Conservation (phyloP, 2,888 invertebrate species). For the Drosophila austrosaltans region DNA sequence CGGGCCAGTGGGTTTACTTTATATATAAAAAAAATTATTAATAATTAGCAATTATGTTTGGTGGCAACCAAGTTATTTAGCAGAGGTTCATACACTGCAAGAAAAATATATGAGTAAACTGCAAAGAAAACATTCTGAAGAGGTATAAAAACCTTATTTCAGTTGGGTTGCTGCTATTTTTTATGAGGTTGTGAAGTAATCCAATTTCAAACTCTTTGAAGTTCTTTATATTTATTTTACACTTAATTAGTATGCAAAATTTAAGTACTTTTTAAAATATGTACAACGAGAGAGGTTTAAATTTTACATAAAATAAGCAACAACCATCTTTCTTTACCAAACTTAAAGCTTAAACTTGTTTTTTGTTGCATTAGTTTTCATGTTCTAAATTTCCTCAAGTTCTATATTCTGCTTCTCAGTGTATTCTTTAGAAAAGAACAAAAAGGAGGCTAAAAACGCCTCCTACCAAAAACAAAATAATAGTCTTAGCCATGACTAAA, state of each 20-base stretch:
- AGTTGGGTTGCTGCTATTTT: too few species aligned
- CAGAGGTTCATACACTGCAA: conserved; percentile 26
- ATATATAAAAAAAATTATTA: conserved; percentile 63
- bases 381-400: neutral
- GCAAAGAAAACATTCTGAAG: neutral
- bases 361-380: too few species aligned
- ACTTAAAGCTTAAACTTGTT: too few species aligned
- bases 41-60: conserved; percentile 69
- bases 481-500: conserved; percentile 34
- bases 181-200: too few species aligned
- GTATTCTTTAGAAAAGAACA: neutral
- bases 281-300: too few species aligned
- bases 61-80: conserved; percentile 54
- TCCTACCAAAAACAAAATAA: conserved; percentile 33
- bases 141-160: neutral
- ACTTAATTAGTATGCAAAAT: too few species aligned
- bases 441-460: neutral
- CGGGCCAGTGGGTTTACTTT: conserved; percentile 30
- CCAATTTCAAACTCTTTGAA: too few species aligned
- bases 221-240: too few species aligned
- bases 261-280: too few species aligned
- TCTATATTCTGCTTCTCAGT: neutral
- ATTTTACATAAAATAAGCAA: too few species aligned
- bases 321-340: too few species aligned
- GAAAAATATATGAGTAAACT: neutral